Evolutionary conservation across 2,797 vertebrate species (phyloP).

Genomic region (Catamblyrhynchus diadema): DNA sequence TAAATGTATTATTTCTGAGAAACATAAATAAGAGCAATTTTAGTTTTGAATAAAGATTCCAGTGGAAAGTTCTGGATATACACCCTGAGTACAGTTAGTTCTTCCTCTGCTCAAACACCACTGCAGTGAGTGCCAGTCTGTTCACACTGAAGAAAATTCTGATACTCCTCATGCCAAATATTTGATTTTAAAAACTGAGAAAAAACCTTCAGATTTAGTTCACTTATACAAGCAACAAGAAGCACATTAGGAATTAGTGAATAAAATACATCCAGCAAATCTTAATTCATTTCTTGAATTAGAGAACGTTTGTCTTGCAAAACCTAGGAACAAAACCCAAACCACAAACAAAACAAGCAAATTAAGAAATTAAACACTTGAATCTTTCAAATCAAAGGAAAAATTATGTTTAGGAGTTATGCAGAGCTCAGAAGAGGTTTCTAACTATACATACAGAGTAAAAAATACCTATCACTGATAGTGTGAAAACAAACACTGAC

Average conservation of each 20-base stretch:
- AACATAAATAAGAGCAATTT: neutral
- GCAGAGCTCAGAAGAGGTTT: neutral
- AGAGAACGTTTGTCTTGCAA: neutral
- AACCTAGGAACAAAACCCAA: neutral
- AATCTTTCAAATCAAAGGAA: neutral
- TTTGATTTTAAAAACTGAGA: neutral
- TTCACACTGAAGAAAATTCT: neutral
- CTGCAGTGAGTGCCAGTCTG: neutral
- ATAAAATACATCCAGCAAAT: neutral
- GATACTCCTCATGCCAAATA: neutral
- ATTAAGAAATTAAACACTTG: neutral
- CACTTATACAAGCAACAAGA: neutral
- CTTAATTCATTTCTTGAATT: neutral
- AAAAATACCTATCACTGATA: neutral
- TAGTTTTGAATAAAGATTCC: neutral
- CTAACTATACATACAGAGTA: neutral
- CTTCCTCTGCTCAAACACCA: neutral
- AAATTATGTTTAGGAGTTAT: neutral
- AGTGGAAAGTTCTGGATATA: neutral
- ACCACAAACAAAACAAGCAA: neutral
- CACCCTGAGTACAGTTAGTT: fast-evolving
- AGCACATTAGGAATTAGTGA: neutral
- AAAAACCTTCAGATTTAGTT: neutral
- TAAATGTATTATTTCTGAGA: neutral
- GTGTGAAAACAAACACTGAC: neutral